Percentiles rank a stretch among this genome's conserved stretches.
Evolutionary conservation across 2,113 vertebrate species (phyloP).

Genomic region (Rhadina sibilatrix): DNA sequence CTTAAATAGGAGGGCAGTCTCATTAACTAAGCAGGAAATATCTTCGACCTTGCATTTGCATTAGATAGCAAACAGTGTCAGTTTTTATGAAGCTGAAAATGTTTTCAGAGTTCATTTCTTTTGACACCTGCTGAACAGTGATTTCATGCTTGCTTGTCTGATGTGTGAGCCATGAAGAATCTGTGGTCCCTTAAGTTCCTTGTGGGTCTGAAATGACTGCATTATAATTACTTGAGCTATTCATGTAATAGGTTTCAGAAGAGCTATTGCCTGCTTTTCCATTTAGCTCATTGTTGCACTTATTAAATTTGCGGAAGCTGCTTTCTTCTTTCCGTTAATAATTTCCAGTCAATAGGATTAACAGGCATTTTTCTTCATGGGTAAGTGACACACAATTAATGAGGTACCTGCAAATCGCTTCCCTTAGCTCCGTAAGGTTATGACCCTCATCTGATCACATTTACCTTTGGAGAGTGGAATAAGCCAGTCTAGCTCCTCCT

Average conservation of each 20-base stretch:
- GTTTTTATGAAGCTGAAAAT: background rate
- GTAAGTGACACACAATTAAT: background rate
- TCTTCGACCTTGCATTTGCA: background rate
- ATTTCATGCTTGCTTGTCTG: slow-evolving; percentile 38
- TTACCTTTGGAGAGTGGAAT: background rate
- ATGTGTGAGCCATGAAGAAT: slow-evolving; percentile 3
- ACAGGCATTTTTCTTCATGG: slow-evolving; percentile 1
- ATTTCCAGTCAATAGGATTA: slow-evolving; percentile 52
- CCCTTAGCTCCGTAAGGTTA: background rate
- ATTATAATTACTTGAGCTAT: slow-evolving; percentile 29
- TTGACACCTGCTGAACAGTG: slow-evolving; percentile 18
- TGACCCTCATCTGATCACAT: background rate
- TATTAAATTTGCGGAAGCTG: background rate
- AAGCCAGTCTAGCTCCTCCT: background rate
- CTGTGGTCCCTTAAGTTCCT: slow-evolving; percentile 17
- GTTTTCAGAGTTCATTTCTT: slow-evolving; percentile 11
- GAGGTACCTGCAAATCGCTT: background rate
- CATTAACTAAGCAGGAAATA: background rate
- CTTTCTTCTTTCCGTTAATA: background rate
- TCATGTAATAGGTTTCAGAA: slow-evolving; percentile 36
- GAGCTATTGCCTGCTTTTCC: background rate
- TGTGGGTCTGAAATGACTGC: background rate
- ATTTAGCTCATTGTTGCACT: slow-evolving; percentile 11
- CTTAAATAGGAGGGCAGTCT: background rate
- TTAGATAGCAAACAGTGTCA: background rate